Conservation (phyloP, 1,140 invertebrate genomes). For the Drosophila erecta region DNA sequence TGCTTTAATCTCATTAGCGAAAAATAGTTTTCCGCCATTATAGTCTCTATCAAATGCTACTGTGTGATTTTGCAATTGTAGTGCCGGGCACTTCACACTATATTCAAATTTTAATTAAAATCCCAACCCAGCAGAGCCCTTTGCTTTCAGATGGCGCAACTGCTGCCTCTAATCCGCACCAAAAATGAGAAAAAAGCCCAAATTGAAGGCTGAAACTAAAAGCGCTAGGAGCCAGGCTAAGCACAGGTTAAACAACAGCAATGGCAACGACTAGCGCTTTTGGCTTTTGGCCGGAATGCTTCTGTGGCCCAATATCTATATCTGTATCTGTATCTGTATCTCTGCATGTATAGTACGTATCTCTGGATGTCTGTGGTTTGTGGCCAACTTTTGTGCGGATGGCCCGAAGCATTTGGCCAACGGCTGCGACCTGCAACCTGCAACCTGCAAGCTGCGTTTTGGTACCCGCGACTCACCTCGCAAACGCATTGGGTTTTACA, state of each 20-base stretch:
- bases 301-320: conserved; percentile 4
- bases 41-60: conserved; percentile 14
- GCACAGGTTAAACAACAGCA: conserved; percentile 51
- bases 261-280: conserved; percentile 42
- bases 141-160: conserved; percentile 34
- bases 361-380: conserved; percentile 53
- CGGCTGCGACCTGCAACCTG: background rate
- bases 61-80: conserved; percentile 2
- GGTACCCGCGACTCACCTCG: conserved; percentile 85
- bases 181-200: conserved; percentile 21
- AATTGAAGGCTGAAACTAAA: conserved; percentile 15
- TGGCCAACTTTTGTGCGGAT: conserved; percentile 44
- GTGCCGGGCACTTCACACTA: conserved; percentile 25
- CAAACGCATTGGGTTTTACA: conserved; percentile 89
- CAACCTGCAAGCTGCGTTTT: background rate
- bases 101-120: conserved; percentile 59
- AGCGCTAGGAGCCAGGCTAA: conserved; percentile 24
- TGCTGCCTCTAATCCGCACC: conserved; percentile 45
- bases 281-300: conserved; percentile 52
- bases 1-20: conserved; percentile 11
- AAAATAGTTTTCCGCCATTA: background rate
- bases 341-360: conserved; percentile 13
- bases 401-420: background rate
- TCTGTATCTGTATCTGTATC: conserved; percentile 7
- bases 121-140: conserved; percentile 29